Evolutionary conservation across 2,888 invertebrate species (phyloP).

Genomic region (Lagria hirta): DNA sequence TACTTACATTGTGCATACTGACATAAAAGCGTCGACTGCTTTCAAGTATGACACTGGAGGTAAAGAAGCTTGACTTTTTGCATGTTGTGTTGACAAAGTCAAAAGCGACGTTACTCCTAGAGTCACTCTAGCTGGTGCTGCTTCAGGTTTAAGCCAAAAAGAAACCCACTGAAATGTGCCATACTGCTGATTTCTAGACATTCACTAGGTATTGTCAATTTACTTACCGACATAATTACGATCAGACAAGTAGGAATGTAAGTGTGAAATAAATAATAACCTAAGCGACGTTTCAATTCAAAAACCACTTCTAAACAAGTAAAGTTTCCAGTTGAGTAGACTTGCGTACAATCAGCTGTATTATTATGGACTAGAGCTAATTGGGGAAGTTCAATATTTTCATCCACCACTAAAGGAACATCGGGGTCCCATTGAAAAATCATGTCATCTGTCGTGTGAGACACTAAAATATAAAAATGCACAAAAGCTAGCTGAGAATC

Average conservation of each 20-base stretch:
- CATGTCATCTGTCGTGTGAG: constrained; percentile 92
- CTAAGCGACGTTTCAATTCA: constrained; percentile 82
- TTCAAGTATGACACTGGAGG: constrained; percentile 93
- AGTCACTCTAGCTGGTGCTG: constrained; percentile 89
- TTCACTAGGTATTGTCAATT: no score
- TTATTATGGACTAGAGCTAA: constrained; percentile 81
- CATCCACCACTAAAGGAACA: constrained; percentile 85
- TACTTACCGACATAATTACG: constrained; percentile 88
- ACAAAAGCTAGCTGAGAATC: no score
- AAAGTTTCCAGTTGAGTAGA: constrained; percentile 91
- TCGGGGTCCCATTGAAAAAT: constrained; percentile 93
- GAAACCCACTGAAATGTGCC: constrained; percentile 75
- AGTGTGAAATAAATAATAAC: constrained; percentile 91
- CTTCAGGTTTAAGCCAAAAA: constrained; percentile 94
- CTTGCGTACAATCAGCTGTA: constrained; percentile 89
- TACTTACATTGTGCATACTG: constrained; percentile 81
- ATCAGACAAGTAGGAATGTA: constrained; percentile 93
- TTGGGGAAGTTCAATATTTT: constrained; percentile 88
- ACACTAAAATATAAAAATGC: constrained; percentile 65
- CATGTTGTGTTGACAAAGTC: constrained; percentile 88
- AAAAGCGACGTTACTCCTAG: constrained; percentile 87
- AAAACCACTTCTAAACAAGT: constrained; percentile 90
- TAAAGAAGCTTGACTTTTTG: constrained; percentile 88
- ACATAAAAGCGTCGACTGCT: constrained; percentile 92
- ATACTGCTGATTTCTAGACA: background rate